Base-by-base conservation (phyloP, 2,888 invertebrate species). In the Romanomermis culicivorax region DNA sequence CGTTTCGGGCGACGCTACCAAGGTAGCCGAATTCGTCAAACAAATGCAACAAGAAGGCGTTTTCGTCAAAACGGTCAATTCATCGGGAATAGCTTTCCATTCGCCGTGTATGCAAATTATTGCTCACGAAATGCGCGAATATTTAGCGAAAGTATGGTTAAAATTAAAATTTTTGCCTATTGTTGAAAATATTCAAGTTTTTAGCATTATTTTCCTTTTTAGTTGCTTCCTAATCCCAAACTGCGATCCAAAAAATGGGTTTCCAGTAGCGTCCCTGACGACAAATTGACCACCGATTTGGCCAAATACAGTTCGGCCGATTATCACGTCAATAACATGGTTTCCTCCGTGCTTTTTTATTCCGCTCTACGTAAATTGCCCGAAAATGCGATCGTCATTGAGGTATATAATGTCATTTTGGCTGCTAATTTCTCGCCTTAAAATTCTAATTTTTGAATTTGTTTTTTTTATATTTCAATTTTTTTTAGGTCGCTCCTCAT, bases 251-350 rank as follows among this genome's bases (percentile, higher is more conserved):
- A 77, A 0, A 79, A 80, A 63, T 97, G 97, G 95, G 76, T 95
- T 56, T 87, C 87, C 58, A 83, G 88, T 25, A 91, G 91, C 52
- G 82, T 95, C 64, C 86, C 91, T 0, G 81, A 85, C 70, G 74
- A 76, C 2, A 77, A 80, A 50, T 91, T 89, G 89, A 76, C 76
- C 60, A 77, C 79, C 1, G 78, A 82, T 0, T 68, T 85, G 43
- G 83, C 88, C 0, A 77, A 79, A 67, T 74, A 79, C 62, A 87
- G 86, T 57, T 85, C 85, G 51, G 83, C 86, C 1, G 82, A 81
- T 29, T 93, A 93, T 73, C 88, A 89, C 27, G 45, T 91, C 27
- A 89, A 93, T 76, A 93, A 93, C 73, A 75, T 93, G 61, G 75
- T 89, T 56, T 88, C 87, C 54, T 88, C 89, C 14, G 91, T 91